Evolutionary conservation across 2,888 invertebrate genomes (phyloP), one percentile per base, ranked within the genome.

Genomic region (Caenorhabditis angaria): DNA sequence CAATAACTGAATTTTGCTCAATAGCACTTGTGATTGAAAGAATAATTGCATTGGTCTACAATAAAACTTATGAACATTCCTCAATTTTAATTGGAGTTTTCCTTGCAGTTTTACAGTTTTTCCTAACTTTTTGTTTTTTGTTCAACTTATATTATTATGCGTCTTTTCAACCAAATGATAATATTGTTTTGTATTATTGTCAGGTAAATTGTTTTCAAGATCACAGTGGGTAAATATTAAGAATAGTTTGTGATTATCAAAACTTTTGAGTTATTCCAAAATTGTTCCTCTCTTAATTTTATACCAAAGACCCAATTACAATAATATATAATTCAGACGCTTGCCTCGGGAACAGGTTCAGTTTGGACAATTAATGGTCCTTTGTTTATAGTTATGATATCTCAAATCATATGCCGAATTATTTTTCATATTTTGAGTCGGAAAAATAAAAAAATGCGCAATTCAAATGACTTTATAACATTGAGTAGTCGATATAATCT

Each of bases 311-410:
- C 32, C 32, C 6, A 5, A 32, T 32, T 32, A 8, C 32, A 32
- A 32, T 8, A 32, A 32, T 8, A 32, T 8, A 20, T 4, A n/a
- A 8, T 24, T 27, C 65, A 70, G 56, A 70, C 70, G 0, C 59
- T 70, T 14, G 61, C 70, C 35, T 65, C 65, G 20, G 70, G 70
- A 25, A 58, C 58, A n/a, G 70, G 70, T 47, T 65, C 70, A 35
- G 70, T 70, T 27, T 70, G 70, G 70, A 65, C 65, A 27, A 65
- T 70, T n/a, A 70, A 70, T 35, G 61, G 58, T 35, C 65, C 61
- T 22, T 29, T 70, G 0, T 70, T 65, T 50, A 57, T 35, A 18
- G 65, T 65, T 32, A 55, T 61, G 57, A 35, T 70, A 14, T 60
- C 61, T 2, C 70, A 70, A 59, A 55, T 53, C 22, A 47, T 65